These are phyloP conservation scores for Caenorhabditis parvicauda DNA, from an alignment of 2,888 invertebrate species.

Conservation along the genomic window DNA sequence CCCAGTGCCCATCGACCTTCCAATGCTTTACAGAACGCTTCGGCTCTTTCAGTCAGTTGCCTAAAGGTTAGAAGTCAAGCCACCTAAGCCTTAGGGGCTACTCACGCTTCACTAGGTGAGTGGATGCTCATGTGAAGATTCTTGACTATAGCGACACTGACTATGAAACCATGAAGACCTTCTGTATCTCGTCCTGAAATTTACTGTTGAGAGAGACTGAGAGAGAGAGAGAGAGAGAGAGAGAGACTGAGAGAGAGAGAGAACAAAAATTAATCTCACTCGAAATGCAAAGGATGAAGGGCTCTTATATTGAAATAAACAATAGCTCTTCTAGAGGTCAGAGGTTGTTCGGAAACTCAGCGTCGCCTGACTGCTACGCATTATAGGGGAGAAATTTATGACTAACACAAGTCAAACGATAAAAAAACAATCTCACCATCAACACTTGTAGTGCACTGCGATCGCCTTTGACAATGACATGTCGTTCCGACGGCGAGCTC, in stretches of 20 bases:
- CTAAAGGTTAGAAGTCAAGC: slow-evolving; percentile 26
- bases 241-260: no score
- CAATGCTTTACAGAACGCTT: slow-evolving; percentile 55
- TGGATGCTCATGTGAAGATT: slow-evolving; percentile 61
- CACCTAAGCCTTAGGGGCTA: slow-evolving; percentile 4
- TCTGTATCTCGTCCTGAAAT: slow-evolving; percentile 32
- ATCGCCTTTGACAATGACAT: slow-evolving; percentile 59
- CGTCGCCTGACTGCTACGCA: no score
- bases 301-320: no score
- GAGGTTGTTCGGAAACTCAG: not conserved
- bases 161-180: slow-evolving; percentile 60
- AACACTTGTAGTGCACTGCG: slow-evolving; percentile 50
- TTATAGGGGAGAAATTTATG: not conserved
- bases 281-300: no score
- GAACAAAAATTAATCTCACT: no score
- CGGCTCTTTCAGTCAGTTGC: slow-evolving; percentile 57
- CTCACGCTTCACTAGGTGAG: slow-evolving; percentile 58
- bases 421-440: slow-evolving; percentile 13
- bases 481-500: slow-evolving; percentile 54
- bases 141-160: slow-evolving; percentile 58
- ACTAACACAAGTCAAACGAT: no score
- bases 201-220: not conserved
- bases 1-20: slow-evolving; percentile 62
- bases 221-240: not conserved
- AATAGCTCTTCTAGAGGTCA: no score